Percentiles rank a stretch among this genome's conserved stretches.
These are phyloP conservation scores for Tetrapedia diversipes DNA, from an alignment of 2,888 invertebrate genomes.

Conservation along the genomic window DNA sequence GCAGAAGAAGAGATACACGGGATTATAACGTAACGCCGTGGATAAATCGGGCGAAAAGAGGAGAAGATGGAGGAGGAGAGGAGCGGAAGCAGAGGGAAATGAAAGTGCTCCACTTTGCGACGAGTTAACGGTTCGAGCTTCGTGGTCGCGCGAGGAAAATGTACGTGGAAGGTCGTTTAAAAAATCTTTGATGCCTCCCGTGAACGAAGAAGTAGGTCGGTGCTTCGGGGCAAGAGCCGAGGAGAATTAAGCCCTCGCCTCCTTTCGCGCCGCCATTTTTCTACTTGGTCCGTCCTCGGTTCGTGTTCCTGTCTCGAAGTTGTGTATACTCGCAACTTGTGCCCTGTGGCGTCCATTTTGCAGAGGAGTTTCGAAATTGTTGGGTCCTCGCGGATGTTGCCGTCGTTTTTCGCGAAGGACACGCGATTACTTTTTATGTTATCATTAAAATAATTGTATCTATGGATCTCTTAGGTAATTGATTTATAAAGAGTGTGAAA, in stretches of 20 bases:
- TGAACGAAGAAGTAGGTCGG: conserved; percentile 62
- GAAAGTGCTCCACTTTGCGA: conserved; percentile 42
- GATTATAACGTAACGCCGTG: conserved; percentile 39
- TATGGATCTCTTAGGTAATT: too few species aligned
- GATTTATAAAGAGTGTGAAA: too few species aligned
- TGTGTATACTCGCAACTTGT: conserved; percentile 44
- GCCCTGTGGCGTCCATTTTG: conserved; percentile 55
- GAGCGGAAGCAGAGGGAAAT: conserved; percentile 14
- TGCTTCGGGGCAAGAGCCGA: conserved; percentile 54
- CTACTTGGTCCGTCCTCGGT: conserved; percentile 47
- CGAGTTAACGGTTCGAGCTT: conserved; percentile 56
- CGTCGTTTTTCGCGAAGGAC: too few species aligned
- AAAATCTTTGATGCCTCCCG: conserved; percentile 61
- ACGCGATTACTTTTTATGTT: too few species aligned
- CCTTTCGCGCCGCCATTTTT: conserved; percentile 52
- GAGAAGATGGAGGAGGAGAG: neutral
- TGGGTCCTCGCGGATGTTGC: too few species aligned
- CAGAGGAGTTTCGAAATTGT: conserved; percentile 52
- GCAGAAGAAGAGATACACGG: conserved; percentile 30
- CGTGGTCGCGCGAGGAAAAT: conserved; percentile 52
- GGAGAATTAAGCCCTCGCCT: conserved; percentile 60
- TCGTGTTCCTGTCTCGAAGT: conserved; percentile 46
- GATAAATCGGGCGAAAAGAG: conserved; percentile 41
- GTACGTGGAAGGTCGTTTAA: conserved; percentile 57
- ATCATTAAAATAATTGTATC: too few species aligned